Evolutionary conservation across 2,113 vertebrate genomes (phyloP).

Genomic region (Brachyhypopomus gauderio): DNA sequence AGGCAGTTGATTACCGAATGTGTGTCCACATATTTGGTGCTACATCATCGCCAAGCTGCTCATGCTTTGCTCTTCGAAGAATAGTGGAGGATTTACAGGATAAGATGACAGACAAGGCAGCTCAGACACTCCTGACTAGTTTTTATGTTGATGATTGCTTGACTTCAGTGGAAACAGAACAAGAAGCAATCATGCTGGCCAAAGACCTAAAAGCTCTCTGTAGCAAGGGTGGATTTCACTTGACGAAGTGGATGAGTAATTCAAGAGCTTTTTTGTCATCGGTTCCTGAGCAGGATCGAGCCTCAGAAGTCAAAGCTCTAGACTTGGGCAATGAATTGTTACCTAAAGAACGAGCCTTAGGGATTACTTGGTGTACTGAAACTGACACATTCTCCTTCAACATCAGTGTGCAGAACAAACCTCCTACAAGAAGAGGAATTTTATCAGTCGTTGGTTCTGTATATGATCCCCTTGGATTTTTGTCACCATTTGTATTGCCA

Average conservation of each 20-base stretch:
- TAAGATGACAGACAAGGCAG: neutral
- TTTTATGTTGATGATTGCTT: slow-evolving; percentile 17
- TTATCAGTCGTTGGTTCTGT: too few relatives aligned
- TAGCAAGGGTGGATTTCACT: slow-evolving; percentile 10
- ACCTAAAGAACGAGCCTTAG: neutral
- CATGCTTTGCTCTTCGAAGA: neutral
- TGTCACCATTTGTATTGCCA: too few relatives aligned
- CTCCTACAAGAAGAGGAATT: too few relatives aligned
- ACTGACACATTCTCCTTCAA: too few relatives aligned
- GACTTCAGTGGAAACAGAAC: slow-evolving; percentile 1
- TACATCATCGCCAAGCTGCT: neutral
- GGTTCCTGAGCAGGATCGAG: slow-evolving; percentile 26
- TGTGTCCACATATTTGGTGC: too few relatives aligned
- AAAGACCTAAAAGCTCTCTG: slow-evolving; percentile 22
- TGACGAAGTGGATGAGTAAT: slow-evolving; percentile 29
- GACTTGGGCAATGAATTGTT: neutral
- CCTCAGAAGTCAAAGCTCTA: slow-evolving; percentile 12
- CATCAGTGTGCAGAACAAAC: too few relatives aligned
- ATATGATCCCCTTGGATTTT: too few relatives aligned
- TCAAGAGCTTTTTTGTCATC: slow-evolving; percentile 15
- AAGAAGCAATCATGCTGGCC: slow-evolving; percentile 11
- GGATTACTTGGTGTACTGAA: too few relatives aligned
- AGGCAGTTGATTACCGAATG: neutral
- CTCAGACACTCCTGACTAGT: slow-evolving; percentile 7
- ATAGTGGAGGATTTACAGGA: slow-evolving; percentile 4